phyloP scores from a whole-genome alignment of 53 echinoderm and acorn worm species.

The Paracentrotus lividus region DNA sequence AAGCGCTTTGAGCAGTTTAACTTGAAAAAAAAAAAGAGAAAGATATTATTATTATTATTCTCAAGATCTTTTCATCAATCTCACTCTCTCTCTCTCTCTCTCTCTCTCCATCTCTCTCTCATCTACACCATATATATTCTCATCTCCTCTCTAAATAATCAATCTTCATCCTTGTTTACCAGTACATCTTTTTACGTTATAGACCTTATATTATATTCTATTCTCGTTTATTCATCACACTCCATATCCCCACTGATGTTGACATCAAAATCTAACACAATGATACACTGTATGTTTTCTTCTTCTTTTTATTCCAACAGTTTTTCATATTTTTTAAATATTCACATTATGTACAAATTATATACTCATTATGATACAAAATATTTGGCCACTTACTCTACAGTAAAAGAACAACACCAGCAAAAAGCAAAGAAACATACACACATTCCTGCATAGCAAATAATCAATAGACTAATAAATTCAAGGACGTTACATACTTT shows the following conservation, averaged over 20 bases:
- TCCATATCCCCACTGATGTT: not conserved
- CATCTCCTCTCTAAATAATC: no score
- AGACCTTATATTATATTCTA: no score
- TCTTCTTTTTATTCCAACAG: slow-evolving; percentile 53
- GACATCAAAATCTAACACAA: not conserved
- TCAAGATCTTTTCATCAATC: not conserved
- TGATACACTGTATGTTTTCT: not conserved
- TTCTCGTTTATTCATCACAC: no score
- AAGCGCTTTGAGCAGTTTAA: no score
- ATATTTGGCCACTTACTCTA: slow-evolving; percentile 54
- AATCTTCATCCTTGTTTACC: no score
- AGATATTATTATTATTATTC: no score
- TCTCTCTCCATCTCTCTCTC: not conserved
- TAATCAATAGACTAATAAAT: not conserved
- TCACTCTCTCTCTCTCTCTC: not conserved
- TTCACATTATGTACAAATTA: slow-evolving; percentile 65
- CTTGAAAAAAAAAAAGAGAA: no score
- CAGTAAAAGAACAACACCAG: slow-evolving; percentile 6
- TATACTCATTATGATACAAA: slow-evolving; percentile 64
- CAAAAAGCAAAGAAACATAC: not conserved
- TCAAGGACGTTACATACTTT: not conserved
- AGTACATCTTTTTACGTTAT: no score
- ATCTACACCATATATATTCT: no score
- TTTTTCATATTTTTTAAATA: slow-evolving; percentile 60
- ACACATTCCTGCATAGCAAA: slow-evolving; percentile 9